Evolutionary conservation across 2,888 invertebrate species (phyloP).

Genomic region (Hecatera dysodea): DNA sequence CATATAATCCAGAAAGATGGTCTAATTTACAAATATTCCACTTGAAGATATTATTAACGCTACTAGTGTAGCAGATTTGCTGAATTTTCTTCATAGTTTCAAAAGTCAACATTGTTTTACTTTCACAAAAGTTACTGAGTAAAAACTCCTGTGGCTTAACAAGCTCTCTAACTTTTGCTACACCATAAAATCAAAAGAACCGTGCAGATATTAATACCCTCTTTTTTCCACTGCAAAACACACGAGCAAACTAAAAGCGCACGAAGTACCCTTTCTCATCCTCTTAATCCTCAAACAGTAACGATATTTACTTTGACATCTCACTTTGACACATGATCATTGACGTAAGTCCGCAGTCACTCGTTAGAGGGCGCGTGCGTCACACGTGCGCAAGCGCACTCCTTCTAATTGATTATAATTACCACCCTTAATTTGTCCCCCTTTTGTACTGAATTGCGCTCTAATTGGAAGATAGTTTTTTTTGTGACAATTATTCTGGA

Average conservation of each 20-base stretch:
- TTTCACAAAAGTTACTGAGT: neutral
- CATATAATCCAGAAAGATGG: too few relatives aligned
- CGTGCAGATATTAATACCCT: neutral
- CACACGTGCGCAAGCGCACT: slow-evolving; percentile 75
- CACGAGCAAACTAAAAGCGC: slow-evolving; percentile 33
- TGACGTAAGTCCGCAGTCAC: slow-evolving; percentile 73
- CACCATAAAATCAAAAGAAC: slow-evolving; percentile 10
- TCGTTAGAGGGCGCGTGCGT: slow-evolving; percentile 83
- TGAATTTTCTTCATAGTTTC: too few relatives aligned
- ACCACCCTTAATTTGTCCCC: slow-evolving; percentile 72
- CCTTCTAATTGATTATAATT: slow-evolving; percentile 86
- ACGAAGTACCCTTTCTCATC: slow-evolving; percentile 44
- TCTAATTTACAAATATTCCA: too few relatives aligned
- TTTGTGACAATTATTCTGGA: slow-evolving; percentile 50
- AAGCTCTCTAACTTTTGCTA: neutral
- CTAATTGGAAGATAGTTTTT: slow-evolving; percentile 69
- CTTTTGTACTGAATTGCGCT: slow-evolving; percentile 66
- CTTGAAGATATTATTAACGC: too few relatives aligned
- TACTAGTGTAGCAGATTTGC: too few relatives aligned
- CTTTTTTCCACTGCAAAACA: slow-evolving; percentile 33
- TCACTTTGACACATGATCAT: slow-evolving; percentile 71
- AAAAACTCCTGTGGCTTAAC: neutral
- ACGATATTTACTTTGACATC: slow-evolving; percentile 58
- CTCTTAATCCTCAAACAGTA: slow-evolving; percentile 55
- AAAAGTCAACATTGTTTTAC: neutral